Base-by-base conservation (phyloP, 2,113 vertebrate species). In the Marmota monax region DNA sequence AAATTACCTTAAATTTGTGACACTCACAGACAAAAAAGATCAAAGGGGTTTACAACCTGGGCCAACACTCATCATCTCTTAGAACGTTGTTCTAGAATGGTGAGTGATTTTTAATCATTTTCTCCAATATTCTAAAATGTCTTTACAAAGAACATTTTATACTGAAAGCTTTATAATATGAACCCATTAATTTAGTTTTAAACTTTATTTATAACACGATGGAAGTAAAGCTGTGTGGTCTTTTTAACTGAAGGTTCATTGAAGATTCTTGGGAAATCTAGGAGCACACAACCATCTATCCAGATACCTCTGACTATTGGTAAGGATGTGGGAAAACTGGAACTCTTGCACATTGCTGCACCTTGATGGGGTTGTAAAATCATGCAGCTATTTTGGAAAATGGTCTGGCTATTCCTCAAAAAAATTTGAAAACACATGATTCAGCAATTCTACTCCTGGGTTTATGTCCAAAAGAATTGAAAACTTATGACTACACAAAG, bases 141-240 rank as follows among this genome's bases (percentile, higher is more conserved):
- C 96, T 94, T 89, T 86, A 93, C 25, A 78, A 53, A 78, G 61
- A 88, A 86, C 20, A 90, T 63, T 88, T 84, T 91, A 84, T 63
- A 58, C 11, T 82, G 12, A 78, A 34, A 80, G 51, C 27, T 85
- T 94, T 73, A 58, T 70, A 85, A 56, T 78, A 53, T 80, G 87
- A 2, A 56, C 39, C 32, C 0, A 23, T 63, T 51, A 73, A 27
- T 6, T 58, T 90, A 95, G 76, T 96, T 82, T 2, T 23, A 72
- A 93, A 96, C 72, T 3, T 23, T 61, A 76, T 51, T 92, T 96
- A 45, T 37, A 86, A 87, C 34, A 42, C 34, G 92, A 37, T 39
- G 82, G 90, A 96, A 95, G 23, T 87, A 73, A 45, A 88, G 77
- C 84, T 72, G 56, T n/a, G 9, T 88, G 45, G 1, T 56, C 27